Evolutionary conservation across 2,113 vertebrate species (phyloP).

Genomic region (Sterrhoptilus dennistouni): DNA sequence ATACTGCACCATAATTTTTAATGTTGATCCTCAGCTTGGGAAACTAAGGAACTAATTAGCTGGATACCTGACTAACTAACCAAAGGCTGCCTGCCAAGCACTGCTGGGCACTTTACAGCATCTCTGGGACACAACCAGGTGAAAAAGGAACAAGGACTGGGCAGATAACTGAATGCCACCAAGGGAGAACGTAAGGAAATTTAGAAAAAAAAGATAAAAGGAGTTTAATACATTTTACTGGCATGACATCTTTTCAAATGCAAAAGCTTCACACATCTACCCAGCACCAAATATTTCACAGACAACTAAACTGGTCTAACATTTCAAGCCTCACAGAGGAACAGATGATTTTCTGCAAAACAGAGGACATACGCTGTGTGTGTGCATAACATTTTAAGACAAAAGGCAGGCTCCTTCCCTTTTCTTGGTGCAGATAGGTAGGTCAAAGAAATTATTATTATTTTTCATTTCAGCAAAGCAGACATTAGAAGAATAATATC

Average conservation of each 20-base stretch:
- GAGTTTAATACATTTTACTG: neutral
- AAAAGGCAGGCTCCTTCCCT: neutral
- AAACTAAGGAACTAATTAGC: constrained; percentile 22
- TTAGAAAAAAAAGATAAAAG: neutral
- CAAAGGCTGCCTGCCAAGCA: neutral
- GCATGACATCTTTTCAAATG: neutral
- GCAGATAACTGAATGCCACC: neutral
- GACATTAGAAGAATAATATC: constrained; percentile 39
- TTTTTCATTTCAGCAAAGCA: constrained; percentile 45
- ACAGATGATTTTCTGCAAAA: neutral
- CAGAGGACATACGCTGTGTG: neutral
- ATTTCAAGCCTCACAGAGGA: constrained; percentile 10
- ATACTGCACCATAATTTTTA: neutral
- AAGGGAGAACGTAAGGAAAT: neutral
- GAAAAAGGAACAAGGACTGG: neutral
- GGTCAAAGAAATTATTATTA: neutral
- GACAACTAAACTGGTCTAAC: neutral
- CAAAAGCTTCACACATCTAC: neutral
- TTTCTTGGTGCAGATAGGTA: neutral
- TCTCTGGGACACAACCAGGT: neutral
- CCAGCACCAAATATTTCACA: neutral
- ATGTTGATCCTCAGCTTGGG: neutral
- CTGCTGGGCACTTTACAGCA: neutral
- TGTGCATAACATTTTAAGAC: neutral
- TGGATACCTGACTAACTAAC: neutral